Evolutionary conservation across 2,888 invertebrate species (phyloP), one percentile per base, ranked within the genome.

Genomic region (Stenoptilia bipunctidactyla): DNA sequence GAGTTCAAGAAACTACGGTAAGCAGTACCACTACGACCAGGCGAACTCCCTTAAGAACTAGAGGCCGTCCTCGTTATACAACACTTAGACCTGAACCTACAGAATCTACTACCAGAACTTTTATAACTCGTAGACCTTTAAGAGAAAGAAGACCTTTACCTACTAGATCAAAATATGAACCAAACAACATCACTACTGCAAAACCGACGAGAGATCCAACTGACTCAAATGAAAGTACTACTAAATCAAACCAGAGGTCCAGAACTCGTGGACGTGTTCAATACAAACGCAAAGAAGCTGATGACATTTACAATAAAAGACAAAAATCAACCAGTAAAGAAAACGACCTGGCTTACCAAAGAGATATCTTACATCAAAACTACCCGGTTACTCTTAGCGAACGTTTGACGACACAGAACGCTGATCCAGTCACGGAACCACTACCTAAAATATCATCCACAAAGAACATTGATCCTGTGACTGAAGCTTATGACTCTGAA

Each of bases 361-460:
- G 88, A 45, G 88, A 88, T 55, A 83, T 88, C 1, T 57, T 88
- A 3, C 88, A 88, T 50, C 88, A 88, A 54, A 88, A 88, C 48
- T 88, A 88, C 52, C 88, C 88, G 1, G 86, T 88, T 0, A 87
- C 88, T 4, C 48, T 84, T 15, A 76, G 76, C 66, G 85, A 85
- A 55, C 64, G 80, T 45, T 64, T 61, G 44, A 85, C 77, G 46
- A 86, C 85, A 15, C 64, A 67, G 30, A 80, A 83, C 37, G 74
- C 80, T 47, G 83, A 82, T 58, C 76, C 80, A 35, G 72, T 80
- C 13, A 83, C 83, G 9, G 80, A 80, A 56, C 72, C 82, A 2
- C 56, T 61, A 1, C 45, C 53, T 12, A 71, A 57, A 54, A 45
- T 59, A 30, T 51, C 61, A 15, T 58, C 61, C 2, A 62, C 62